These are phyloP conservation scores for Rostratula benghalensis DNA, from an alignment of 2,113 vertebrate species.

Conservation along the genomic window DNA sequence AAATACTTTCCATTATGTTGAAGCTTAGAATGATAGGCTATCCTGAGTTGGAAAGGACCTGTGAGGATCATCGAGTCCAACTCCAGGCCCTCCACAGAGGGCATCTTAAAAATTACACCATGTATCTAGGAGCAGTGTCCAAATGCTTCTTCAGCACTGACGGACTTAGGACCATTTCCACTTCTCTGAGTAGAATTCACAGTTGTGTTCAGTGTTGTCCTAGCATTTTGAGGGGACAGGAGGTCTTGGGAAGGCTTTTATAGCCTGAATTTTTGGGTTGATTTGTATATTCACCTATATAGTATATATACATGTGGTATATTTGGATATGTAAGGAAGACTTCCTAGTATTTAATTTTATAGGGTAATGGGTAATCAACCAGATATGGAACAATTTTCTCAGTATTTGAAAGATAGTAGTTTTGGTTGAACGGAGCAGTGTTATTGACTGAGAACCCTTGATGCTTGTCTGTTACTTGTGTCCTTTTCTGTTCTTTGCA, in stretches of 20 bases:
- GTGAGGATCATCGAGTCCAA: background rate
- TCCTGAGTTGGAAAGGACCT: background rate
- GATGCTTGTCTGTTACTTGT: background rate
- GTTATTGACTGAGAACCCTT: background rate
- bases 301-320: background rate
- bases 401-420: background rate
- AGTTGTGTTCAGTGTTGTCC: background rate
- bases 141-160: background rate
- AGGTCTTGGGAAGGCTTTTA: rapidly evolving
- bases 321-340: background rate
- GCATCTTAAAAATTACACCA: background rate
- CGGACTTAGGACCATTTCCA: background rate
- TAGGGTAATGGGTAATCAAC: background rate
- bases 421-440: background rate
- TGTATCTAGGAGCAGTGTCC: rapidly evolving
- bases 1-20: background rate
- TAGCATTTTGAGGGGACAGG: background rate
- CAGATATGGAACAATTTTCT: background rate
- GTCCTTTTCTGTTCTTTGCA: background rate
- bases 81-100: background rate
- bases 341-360: background rate
- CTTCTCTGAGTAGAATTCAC: background rate
- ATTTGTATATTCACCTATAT: background rate
- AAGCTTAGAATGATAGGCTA: background rate
- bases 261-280: background rate